Base-by-base conservation (phyloP, 2,888 invertebrate species). In the Periphyllus acericola region DNA sequence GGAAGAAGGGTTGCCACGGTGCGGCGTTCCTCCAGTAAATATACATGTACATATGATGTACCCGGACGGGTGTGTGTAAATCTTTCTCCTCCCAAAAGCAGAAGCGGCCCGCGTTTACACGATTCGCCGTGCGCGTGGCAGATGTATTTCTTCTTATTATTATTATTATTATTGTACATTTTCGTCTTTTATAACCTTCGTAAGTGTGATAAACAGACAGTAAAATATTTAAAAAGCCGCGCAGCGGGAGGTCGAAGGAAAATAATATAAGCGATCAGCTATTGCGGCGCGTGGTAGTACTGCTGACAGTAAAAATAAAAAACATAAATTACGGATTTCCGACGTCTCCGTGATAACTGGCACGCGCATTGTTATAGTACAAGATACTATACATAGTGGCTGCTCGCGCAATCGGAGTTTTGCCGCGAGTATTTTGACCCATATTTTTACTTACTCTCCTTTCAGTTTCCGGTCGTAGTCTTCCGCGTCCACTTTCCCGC, bases 201-300 rank as follows among this genome's bases (percentile, higher is more conserved):
- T 52, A 40, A 71, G 29, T 36, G 82, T 72, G 82, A 82, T 82
- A 82, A 72, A 82, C 71, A 82, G 72, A 71, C 72, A 46, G 71
- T 82, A 71, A 72, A 82, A 71, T 71, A 72, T 82, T 82, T 52
- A 79, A 32, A 32, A 52, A 79, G 25, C 1, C 25, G 8, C 25
- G n/a, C 3, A 0, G 60, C 5, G 5, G 60, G 25, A 60, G 60
- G 60, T 25, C 0, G 25, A 60, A 1, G 11, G 79, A 25, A 32
- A 60, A 80, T 8, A 80, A 66, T n/a, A n/a, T n/a, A n/a, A 60
- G 25, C 52, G 11, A 8, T 11, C 32, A 29, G 21, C 32, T 78
- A 78, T 78, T n/a, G n/a, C 68, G 19, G 36, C 29, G 14, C 14
- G 14, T 46, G 14, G n/a, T n/a, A n/a, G n/a, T 36, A 66, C 52